phyloP scores from a whole-genome alignment of 2,888 invertebrate genomes.

The Proisotoma minuta region DNA sequence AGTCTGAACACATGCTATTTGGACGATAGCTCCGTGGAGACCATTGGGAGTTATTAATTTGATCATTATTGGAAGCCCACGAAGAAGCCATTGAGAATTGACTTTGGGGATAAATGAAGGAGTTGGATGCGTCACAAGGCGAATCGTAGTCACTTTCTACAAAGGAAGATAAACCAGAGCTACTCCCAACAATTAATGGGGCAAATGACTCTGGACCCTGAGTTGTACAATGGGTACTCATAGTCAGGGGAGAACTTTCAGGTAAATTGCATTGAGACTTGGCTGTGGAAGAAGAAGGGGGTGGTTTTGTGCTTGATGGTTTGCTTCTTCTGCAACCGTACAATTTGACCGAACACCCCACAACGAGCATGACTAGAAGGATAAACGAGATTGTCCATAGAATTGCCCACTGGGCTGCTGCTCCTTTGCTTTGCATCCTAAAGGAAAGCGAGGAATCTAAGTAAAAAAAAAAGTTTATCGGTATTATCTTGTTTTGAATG shows the following conservation, averaged over 20 bases:
- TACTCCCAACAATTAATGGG: slow-evolving; percentile 19
- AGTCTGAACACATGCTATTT: background rate
- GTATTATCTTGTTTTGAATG: background rate
- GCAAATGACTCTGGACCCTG: slow-evolving; percentile 24
- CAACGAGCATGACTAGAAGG: slow-evolving; percentile 34
- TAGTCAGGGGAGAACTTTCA: slow-evolving; percentile 40
- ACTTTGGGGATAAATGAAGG: background rate
- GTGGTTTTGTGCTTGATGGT: background rate
- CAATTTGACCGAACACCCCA: slow-evolving; percentile 30
- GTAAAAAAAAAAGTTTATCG: slow-evolving; percentile 7
- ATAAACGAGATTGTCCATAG: slow-evolving; percentile 43
- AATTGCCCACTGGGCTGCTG: slow-evolving; percentile 35
- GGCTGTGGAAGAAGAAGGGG: slow-evolving; percentile 2
- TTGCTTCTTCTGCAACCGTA: slow-evolving; percentile 31
- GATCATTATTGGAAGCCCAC: slow-evolving; percentile 3
- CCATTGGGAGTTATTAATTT: background rate
- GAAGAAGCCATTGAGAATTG: slow-evolving; percentile 21
- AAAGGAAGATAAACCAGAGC: slow-evolving; percentile 5
- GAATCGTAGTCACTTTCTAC: slow-evolving; percentile 17
- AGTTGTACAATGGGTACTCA: slow-evolving; percentile 38
- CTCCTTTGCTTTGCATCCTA: slow-evolving; percentile 18
- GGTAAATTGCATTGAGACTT: slow-evolving; percentile 28
- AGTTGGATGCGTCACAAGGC: slow-evolving; percentile 18
- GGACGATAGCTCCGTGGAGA: background rate
- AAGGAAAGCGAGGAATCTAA: slow-evolving; percentile 24